Base-by-base conservation (phyloP, 2,797 vertebrate species). In the Sardinella longiceps region DNA sequence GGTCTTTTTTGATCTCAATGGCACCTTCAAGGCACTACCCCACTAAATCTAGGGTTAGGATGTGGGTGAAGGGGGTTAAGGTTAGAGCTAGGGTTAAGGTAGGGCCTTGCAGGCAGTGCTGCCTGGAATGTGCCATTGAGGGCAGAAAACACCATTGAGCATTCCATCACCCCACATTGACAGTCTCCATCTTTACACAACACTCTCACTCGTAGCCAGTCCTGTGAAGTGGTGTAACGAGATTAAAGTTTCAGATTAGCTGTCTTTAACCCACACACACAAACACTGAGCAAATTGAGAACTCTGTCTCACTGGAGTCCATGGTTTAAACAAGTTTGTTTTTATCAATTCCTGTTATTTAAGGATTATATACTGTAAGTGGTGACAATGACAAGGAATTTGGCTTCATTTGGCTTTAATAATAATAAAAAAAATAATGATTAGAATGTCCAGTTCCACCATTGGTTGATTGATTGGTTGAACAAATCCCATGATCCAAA, bases 201-300 rank as follows among this genome's bases (percentile, higher is more conserved):
- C 70, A 77, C 1, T 37, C 37, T 43, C 33, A 43, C 18, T 77
- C 37, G 18, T 37, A 20, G 70, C 33, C 37, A 14, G 70, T 77
- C 1, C 66, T 6, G 70, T 77, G 70, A 39, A 46, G 82, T 20
- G 43, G 33, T 25, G 23, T 53, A 82, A 87, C 45, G 39, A 70
- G 37, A 84, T 56, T 82, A 87, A 46, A 12, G 2, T 2, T 82
- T 84, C 14, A 53, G 43, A 33, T 80, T 45, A 85, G 70, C 33
- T 2, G 33, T 9, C 80, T 25, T 46, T 83, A 60, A 80, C 87
- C 37, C 33, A 45, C 25, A 46, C 25, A 46, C 43, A 81, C 81
- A 85, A 74, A 74, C 33, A 1, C 70, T 39, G 37, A 37, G 37
- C 70, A 77, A 77, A 39, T 43, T 77, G 70, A 20, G 70, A 77